Evolutionary conservation across 1,140 invertebrate species (phyloP).

Genomic region (Camponotus floridanus): DNA sequence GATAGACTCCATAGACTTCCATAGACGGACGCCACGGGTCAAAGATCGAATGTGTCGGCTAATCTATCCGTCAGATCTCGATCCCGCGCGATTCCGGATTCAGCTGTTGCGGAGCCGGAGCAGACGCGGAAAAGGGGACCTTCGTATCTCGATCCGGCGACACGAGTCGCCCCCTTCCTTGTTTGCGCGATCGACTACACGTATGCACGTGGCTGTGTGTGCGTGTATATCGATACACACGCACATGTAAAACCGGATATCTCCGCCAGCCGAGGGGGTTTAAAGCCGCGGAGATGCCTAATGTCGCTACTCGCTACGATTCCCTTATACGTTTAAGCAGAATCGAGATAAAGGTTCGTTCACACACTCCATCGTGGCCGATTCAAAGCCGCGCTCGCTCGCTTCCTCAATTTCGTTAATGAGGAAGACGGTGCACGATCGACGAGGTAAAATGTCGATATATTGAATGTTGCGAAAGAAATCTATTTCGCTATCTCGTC

Average conservation of each 20-base stretch:
- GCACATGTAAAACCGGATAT: conserved; percentile 76
- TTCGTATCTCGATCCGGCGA: conserved; percentile 64
- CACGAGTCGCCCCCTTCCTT: conserved; percentile 37
- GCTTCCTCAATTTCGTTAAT: conserved; percentile 64
- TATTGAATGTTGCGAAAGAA: background rate
- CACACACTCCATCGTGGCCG: conserved; percentile 57
- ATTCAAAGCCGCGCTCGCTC: background rate
- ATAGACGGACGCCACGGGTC: background rate
- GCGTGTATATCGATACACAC: no score
- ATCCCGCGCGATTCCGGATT: conserved; percentile 40
- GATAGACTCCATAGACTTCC: background rate
- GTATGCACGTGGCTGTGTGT: conserved; percentile 36
- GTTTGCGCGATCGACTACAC: conserved; percentile 63
- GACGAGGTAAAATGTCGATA: background rate
- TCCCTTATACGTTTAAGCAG: conserved; percentile 74
- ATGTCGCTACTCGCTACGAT: conserved; percentile 78
- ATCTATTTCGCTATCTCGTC: background rate
- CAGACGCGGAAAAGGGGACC: conserved; percentile 61
- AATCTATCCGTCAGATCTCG: conserved; percentile 24
- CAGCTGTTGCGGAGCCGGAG: conserved; percentile 19
- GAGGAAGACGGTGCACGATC: conserved; percentile 47
- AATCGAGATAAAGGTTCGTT: conserved; percentile 74
- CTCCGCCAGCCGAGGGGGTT: conserved; percentile 35
- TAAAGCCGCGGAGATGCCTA: conserved; percentile 69
- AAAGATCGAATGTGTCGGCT: background rate